Evolutionary conservation across 2,797 vertebrate species (phyloP).

Genomic region (Antennarius maculatus): DNA sequence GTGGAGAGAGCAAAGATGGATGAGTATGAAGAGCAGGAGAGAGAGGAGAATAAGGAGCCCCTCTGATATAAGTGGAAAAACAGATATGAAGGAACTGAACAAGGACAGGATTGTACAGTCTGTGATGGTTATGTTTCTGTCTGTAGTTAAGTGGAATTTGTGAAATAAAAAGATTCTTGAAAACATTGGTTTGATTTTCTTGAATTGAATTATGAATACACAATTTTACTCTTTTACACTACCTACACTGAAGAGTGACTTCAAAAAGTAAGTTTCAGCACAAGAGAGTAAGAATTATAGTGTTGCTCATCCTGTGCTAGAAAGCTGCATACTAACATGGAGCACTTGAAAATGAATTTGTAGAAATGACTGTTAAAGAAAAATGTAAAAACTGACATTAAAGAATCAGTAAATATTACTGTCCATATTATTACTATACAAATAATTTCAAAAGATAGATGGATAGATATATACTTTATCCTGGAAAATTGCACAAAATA

Average conservation of each 20-base stretch:
- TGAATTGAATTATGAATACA: background rate
- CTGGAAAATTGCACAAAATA: too few species aligned
- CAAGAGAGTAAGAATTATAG: too few species aligned
- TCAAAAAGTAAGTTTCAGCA: too few species aligned
- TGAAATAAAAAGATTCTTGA: slow-evolving; percentile 44
- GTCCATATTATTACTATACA: too few species aligned
- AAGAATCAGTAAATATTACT: too few species aligned
- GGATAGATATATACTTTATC: too few species aligned
- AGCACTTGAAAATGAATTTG: too few species aligned
- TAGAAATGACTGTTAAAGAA: too few species aligned
- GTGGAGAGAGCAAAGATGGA: background rate
- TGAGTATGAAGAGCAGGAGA: background rate
- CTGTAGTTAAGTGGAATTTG: slow-evolving; percentile 16
- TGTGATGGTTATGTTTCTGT: slow-evolving; percentile 9
- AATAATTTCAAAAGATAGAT: too few species aligned
- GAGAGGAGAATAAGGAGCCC: background rate
- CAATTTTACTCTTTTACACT: background rate
- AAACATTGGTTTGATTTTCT: background rate
- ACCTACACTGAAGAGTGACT: background rate
- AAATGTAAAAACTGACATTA: too few species aligned
- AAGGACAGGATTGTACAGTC: slow-evolving; percentile 18
- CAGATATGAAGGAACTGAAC: background rate
- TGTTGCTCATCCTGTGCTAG: too few species aligned
- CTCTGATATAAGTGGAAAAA: slow-evolving; percentile 1
- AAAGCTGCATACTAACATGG: too few species aligned